Conservation (phyloP, 2,888 invertebrate species). For the Tortrix viridana region DNA sequence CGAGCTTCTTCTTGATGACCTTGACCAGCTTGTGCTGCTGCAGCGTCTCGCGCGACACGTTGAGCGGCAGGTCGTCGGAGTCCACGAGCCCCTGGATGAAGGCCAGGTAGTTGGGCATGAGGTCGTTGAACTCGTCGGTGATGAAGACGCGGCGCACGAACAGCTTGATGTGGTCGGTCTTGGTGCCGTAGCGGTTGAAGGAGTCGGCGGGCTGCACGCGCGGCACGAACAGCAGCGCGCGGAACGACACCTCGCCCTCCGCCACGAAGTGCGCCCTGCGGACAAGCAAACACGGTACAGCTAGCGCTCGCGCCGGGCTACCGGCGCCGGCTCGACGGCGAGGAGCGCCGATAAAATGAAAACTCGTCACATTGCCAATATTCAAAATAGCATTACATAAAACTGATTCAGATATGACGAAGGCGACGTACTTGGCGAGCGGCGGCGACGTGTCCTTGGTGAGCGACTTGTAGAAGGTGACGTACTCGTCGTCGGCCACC, state of each 20-base stretch:
- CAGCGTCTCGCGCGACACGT: slow-evolving; percentile 98
- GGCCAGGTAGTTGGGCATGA: slow-evolving; percentile 98
- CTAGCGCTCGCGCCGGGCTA: not conserved
- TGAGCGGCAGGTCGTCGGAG: slow-evolving; percentile 98
- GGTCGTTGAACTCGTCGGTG: slow-evolving; percentile 99
- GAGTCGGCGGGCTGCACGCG: slow-evolving; percentile 95
- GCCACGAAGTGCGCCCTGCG: slow-evolving; percentile 95
- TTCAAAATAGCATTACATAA: no score
- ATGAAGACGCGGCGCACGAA: slow-evolving; percentile 99
- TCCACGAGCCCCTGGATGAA: slow-evolving; percentile 99
- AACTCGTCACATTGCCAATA: no score
- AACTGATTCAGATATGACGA: no score
- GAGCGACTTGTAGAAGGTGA: slow-evolving; percentile 97
- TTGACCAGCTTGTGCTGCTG: slow-evolving; percentile 99
- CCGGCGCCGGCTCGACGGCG: not conserved
- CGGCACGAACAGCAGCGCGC: slow-evolving; percentile 97
- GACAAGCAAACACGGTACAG: slow-evolving; percentile 43
- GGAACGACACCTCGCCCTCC: slow-evolving; percentile 99
- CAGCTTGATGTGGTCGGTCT: slow-evolving; percentile 97
- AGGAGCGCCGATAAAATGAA: no score
- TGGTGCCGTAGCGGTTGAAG: slow-evolving; percentile 98
- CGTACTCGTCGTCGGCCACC: slow-evolving; percentile 94
- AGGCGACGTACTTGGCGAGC: slow-evolving; percentile 84
- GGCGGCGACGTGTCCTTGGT: slow-evolving; percentile 95
- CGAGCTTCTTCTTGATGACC: slow-evolving; percentile 99